Conservation (phyloP, 2,113 vertebrate species). For the Sceloporus tristichus region DNA sequence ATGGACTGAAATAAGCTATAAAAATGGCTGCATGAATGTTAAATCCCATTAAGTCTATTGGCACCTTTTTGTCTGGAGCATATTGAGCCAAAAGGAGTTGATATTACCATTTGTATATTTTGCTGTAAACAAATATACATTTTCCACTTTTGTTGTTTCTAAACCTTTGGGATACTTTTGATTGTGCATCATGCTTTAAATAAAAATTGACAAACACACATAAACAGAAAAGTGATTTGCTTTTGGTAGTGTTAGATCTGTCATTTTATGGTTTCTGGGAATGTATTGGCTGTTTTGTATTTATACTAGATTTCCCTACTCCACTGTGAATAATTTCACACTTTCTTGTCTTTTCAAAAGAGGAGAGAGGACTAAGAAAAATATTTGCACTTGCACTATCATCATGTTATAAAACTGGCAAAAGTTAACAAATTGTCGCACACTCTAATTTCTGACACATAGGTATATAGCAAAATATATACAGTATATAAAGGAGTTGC, state of each 20-base stretch:
- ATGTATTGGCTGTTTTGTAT: neutral
- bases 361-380: neutral
- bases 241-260: neutral
- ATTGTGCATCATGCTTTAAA: conserved; percentile 2
- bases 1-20: neutral
- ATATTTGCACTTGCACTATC: neutral
- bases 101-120: neutral
- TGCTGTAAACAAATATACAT: neutral
- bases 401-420: conserved; percentile 9
- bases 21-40: neutral
- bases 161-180: neutral
- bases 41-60: neutral
- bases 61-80: neutral
- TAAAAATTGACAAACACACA: neutral
- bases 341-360: conserved; percentile 15
- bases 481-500: neutral
- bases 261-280: neutral
- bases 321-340: conserved; percentile 11
- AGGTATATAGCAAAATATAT: neutral
- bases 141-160: conserved; percentile 14
- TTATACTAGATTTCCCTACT: conserved; percentile 12
- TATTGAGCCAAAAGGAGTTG: neutral
- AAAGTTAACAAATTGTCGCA: neutral
- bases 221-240: neutral
- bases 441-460: neutral